Conservation (phyloP, 2,113 vertebrate species). For the Indri indri region DNA sequence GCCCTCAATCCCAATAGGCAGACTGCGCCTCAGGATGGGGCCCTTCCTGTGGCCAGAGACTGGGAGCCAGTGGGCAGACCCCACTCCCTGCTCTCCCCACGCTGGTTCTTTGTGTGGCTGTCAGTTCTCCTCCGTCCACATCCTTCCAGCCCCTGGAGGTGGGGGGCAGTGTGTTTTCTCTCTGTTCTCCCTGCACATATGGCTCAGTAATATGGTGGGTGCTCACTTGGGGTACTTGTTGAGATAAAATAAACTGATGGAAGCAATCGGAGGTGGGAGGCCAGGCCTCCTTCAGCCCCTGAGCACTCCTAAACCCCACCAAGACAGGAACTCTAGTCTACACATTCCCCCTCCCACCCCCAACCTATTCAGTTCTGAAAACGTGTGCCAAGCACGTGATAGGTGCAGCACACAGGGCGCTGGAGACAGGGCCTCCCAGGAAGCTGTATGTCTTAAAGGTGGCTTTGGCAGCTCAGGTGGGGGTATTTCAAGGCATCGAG, state of each 20-base stretch:
- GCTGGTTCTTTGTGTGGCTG: background rate
- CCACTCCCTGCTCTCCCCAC: background rate
- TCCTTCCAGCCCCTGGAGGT: background rate
- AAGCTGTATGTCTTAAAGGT: background rate
- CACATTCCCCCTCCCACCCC: fast-evolving
- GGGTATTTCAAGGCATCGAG: background rate
- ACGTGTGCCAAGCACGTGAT: background rate
- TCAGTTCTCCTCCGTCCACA: background rate
- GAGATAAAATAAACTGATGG: constrained; percentile 13
- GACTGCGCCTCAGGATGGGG: background rate
- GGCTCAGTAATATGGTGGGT: background rate
- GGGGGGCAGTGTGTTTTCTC: background rate
- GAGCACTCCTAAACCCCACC: background rate
- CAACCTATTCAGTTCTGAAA: background rate
- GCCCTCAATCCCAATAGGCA: background rate
- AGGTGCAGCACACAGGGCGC: background rate
- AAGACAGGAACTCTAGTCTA: background rate
- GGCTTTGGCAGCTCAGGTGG: background rate
- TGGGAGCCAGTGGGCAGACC: background rate
- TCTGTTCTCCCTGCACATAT: background rate
- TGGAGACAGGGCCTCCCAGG: background rate
- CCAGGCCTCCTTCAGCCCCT: background rate
- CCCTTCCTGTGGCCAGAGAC: background rate
- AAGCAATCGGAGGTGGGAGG: background rate
- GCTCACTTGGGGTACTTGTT: background rate